These are phyloP conservation scores for Ormyrus labotus DNA, from an alignment of 2,888 invertebrate genomes.

Conservation along the genomic window DNA sequence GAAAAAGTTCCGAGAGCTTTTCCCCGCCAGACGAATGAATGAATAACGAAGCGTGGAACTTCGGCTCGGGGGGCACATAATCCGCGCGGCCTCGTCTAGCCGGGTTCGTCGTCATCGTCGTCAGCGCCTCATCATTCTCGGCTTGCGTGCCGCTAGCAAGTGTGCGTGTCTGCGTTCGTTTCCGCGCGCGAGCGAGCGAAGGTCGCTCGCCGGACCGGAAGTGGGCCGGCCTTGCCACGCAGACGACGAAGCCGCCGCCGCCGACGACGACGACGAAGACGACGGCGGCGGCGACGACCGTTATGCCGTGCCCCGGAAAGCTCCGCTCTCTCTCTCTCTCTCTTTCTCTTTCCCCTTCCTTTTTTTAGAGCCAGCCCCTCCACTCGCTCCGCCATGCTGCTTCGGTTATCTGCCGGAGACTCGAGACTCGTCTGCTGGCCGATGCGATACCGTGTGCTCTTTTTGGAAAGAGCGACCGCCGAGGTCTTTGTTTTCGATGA, in stretches of 20 bases:
- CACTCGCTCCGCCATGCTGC: no score
- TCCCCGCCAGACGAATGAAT: no score
- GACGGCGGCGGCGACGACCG: conserved; percentile 64
- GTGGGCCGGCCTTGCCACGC: conserved; percentile 72
- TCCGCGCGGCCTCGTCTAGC: background rate
- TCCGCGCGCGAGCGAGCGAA: conserved; percentile 62
- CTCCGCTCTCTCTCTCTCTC: conserved; percentile 15
- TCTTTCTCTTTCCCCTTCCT: background rate
- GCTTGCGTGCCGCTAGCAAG: conserved; percentile 58
- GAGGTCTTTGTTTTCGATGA: no score
- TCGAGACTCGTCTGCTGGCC: no score
- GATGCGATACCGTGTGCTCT: no score
- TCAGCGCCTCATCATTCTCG: conserved; percentile 28
- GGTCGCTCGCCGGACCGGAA: conserved; percentile 70
- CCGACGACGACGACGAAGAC: no score
- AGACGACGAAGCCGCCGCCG: no score
- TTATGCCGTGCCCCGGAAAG: conserved; percentile 66
- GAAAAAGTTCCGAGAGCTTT: no score
- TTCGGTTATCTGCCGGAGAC: no score
- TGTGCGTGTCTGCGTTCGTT: conserved; percentile 68
- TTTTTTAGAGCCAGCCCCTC: no score
- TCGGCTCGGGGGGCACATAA: background rate
- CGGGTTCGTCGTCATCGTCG: conserved; percentile 5
- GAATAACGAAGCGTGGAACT: background rate
- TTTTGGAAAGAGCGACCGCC: no score